These are phyloP conservation scores for Ditula angustiorana DNA, from an alignment of 2,888 invertebrate species.

Conservation along the genomic window DNA sequence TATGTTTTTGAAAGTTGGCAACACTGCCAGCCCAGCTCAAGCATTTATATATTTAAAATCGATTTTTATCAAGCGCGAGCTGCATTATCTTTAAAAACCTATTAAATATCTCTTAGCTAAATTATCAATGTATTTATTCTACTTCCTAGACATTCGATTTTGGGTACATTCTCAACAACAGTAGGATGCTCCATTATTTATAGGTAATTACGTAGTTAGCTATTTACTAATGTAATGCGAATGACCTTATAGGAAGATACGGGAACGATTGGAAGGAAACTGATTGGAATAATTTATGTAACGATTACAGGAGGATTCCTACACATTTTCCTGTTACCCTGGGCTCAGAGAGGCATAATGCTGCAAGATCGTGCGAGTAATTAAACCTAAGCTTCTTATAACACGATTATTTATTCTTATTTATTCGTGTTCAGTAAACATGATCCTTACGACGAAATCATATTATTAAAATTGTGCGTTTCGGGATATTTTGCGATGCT, in stretches of 20 bases:
- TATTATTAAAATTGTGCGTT: too few species aligned
- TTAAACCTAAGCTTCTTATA: too few species aligned
- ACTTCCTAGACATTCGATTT: background rate
- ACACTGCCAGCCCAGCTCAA: too few species aligned
- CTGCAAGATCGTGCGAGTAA: background rate
- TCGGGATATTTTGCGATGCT: too few species aligned
- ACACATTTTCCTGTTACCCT: slow-evolving; percentile 38
- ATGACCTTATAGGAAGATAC: slow-evolving; percentile 26
- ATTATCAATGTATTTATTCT: background rate
- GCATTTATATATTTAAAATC: too few species aligned
- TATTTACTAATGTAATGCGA: slow-evolving; percentile 12
- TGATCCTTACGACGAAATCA: too few species aligned
- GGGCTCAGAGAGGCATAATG: background rate
- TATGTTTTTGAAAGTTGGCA: too few species aligned
- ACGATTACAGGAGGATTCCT: slow-evolving; percentile 25
- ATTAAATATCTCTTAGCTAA: too few species aligned
- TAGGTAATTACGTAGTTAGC: background rate
- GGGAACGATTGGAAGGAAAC: slow-evolving; percentile 48
- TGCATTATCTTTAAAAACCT: too few species aligned
- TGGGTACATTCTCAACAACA: background rate
- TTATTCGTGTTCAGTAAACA: too few species aligned
- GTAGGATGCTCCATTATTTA: background rate
- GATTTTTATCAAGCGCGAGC: too few species aligned
- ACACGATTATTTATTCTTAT: too few species aligned
- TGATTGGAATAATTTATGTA: slow-evolving; percentile 54